Percentiles rank a stretch among this genome's conserved stretches.
These are phyloP conservation scores for Galerucella pusilla DNA, from an alignment of 2,888 invertebrate genomes.

Conservation along the genomic window DNA sequence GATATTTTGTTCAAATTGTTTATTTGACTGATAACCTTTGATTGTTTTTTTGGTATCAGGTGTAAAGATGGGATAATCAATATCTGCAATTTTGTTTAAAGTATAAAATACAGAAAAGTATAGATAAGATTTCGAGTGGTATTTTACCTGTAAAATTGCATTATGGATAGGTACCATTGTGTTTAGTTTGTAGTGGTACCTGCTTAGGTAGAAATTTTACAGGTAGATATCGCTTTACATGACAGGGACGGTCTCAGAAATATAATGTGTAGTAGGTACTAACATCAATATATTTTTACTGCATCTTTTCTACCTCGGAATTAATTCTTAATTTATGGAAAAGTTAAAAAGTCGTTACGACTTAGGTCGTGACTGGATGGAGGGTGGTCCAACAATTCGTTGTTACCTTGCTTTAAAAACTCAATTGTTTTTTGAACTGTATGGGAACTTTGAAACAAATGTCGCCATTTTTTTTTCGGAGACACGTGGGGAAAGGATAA, in stretches of 20 bases:
- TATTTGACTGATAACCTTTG: slow-evolving; percentile 13
- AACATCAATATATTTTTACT: too few relatives aligned
- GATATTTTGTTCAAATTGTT: slow-evolving; percentile 20
- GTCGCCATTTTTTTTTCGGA: too few relatives aligned
- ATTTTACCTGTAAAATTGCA: not conserved
- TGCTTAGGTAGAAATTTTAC: slow-evolving; percentile 9
- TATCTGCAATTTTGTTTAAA: not conserved
- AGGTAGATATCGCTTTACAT: not conserved
- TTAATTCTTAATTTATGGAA: too few relatives aligned
- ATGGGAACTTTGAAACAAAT: too few relatives aligned
- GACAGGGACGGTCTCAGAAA: not conserved
- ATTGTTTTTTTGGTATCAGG: slow-evolving; percentile 12
- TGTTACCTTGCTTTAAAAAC: too few relatives aligned
- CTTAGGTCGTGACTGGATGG: too few relatives aligned
- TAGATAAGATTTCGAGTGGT: not conserved
- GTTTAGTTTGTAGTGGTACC: slow-evolving; percentile 17
- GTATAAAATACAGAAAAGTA: not conserved
- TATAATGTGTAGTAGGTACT: not conserved
- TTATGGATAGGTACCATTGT: not conserved
- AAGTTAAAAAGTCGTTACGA: too few relatives aligned
- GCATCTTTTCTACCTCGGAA: too few relatives aligned
- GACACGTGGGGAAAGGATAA: too few relatives aligned
- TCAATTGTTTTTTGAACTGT: too few relatives aligned
- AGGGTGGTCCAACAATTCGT: too few relatives aligned
- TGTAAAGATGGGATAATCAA: slow-evolving; percentile 14